phyloP scores from a whole-genome alignment of 2,113 vertebrate genomes.

The Smithornis capensis region DNA sequence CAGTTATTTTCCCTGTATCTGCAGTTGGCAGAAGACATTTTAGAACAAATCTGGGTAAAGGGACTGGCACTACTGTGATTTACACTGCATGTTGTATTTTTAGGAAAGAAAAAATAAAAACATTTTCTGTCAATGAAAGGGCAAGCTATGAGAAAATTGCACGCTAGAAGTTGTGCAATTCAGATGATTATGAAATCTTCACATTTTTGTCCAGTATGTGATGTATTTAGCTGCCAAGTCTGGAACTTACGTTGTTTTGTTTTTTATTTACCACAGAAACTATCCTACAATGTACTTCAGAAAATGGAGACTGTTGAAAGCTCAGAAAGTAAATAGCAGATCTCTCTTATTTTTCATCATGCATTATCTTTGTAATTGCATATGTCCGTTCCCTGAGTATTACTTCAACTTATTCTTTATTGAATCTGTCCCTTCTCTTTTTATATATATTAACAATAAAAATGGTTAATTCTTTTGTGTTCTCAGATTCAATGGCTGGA shows the following conservation, averaged over 20 bases:
- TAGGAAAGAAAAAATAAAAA: slow-evolving; percentile 21
- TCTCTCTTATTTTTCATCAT: neutral
- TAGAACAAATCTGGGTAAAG: slow-evolving; percentile 10
- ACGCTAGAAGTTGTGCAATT: slow-evolving; percentile 20
- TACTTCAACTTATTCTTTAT: neutral
- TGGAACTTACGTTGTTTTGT: neutral
- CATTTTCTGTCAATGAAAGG: slow-evolving; percentile 45
- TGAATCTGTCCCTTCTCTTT: neutral
- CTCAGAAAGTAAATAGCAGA: neutral
- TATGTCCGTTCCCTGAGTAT: neutral
- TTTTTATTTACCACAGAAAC: neutral
- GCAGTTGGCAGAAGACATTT: neutral
- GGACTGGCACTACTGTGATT: neutral
- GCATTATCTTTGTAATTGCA: accelerated
- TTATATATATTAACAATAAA: neutral
- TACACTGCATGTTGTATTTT: neutral
- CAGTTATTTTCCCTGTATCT: neutral
- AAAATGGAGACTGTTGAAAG: neutral
- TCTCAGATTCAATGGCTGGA: neutral
- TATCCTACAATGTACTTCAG: neutral
- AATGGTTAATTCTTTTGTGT: neutral
- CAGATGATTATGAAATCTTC: slow-evolving; percentile 40
- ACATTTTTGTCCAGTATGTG: slow-evolving; percentile 4
- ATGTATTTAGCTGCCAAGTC: slow-evolving; percentile 1
- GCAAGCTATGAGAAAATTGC: neutral